Percentiles rank a stretch among this genome's conserved stretches.
These are phyloP conservation scores for Ditylenchus dipsaci DNA, from an alignment of 1,140 invertebrate species.

Conservation along the genomic window DNA sequence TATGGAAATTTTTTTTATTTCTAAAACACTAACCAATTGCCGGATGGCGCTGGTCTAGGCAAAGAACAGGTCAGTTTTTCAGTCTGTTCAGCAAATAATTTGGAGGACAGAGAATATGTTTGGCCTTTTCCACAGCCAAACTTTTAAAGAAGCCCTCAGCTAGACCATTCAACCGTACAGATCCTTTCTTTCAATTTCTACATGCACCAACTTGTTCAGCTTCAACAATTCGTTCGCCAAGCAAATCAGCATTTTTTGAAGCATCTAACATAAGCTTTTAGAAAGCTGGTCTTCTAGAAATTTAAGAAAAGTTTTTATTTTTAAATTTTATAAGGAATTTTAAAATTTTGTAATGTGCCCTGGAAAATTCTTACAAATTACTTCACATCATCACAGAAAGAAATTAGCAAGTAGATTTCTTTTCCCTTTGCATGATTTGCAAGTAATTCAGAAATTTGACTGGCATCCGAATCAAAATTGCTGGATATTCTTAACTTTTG, in stretches of 20 bases:
- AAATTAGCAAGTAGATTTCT: too few species aligned
- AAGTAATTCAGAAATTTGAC: too few species aligned
- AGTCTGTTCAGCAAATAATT: constrained; percentile 13
- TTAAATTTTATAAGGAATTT: too few species aligned
- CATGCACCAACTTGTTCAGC: constrained; percentile 9
- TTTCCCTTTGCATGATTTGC: too few species aligned
- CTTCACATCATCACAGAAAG: too few species aligned
- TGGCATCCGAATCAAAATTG: too few species aligned
- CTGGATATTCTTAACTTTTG: too few species aligned
- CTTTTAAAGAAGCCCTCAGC: constrained; percentile 35
- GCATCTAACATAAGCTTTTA: background rate
- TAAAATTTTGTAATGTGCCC: too few species aligned
- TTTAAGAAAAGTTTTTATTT: background rate
- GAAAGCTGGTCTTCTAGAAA: background rate
- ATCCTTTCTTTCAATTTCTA: background rate
- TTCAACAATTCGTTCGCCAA: constrained; percentile 5
- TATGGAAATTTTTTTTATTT: too few species aligned
- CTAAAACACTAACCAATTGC: background rate
- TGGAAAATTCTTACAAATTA: too few species aligned
- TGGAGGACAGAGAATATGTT: constrained; percentile 1
- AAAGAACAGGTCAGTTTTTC: background rate
- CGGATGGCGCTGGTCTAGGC: background rate
- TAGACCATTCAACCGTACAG: constrained; percentile 3
- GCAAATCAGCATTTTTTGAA: too few species aligned
- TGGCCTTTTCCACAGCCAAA: constrained; percentile 29